Base-by-base conservation (phyloP, 2,888 invertebrate genomes). In the Cosmia pyralina region DNA sequence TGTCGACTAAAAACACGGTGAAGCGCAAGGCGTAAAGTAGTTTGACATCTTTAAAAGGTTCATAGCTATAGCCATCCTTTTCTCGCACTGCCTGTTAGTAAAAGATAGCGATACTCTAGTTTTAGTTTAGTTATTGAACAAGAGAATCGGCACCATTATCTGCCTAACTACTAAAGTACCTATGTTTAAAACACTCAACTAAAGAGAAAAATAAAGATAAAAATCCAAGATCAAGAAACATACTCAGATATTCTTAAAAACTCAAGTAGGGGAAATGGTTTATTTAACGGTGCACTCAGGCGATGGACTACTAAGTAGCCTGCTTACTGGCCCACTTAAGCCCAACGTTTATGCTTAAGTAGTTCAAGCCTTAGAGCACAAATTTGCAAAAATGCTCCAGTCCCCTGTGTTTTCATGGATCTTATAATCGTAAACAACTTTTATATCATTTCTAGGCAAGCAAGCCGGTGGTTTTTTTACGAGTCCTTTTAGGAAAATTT, bases 261-360 rank as follows among this genome's bases (percentile, higher is more conserved):
- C 72, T 72, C 72, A 78, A 78, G 81, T 74, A 72, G 55, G 70
- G 67, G 65, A 72, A 84, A 84, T 81, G 78, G 82, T 82, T 83
- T 84, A 83, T 83, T 84, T 83, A 82, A 83, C 78, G 85, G 70
- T 83, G 83, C 83, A 83, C 83, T 84, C 85, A 84, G 70, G 85
- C 75, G 65, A 84, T 83, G 82, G 83, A 84, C 82, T 83, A 75
- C 83, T 83, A 84, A 84, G 82, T 84, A 84, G 78, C 64, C 75
- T 84, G 82, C 85, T 83, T 82, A 82, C 75, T 78, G 57, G 72
- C 72, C 85, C 82, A 84, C 83, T 84, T 84, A 84, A 84, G 70
- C 70, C 53, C 82, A 82, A 70, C 72, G 81, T 66, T 82, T 84
- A 78, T 83, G 75, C 68, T 82, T 81, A 81, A 82, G 82, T 73